Base-by-base conservation (phyloP, 2,113 vertebrate genomes). In the Cyrtonyx montezumae region DNA sequence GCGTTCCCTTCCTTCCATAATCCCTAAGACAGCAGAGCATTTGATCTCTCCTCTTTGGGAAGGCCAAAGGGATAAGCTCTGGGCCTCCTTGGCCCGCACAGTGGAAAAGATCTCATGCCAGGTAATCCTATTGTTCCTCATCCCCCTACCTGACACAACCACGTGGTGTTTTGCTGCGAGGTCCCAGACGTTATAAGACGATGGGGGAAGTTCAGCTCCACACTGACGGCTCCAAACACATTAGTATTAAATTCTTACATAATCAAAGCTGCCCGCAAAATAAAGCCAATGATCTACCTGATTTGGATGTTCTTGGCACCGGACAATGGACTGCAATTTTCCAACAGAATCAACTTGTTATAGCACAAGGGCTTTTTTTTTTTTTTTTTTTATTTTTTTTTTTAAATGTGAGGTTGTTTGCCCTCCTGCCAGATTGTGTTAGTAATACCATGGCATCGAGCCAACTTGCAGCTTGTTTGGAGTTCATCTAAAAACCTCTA, bases 371-470 rank as follows among this genome's bases (percentile, higher is more conserved):
- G 71, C 20, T 45, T 7, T 6, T 10, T 43, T 10, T 40, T 21
- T 43, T 61, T 59, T 87, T 74, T 79, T 77, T 48, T 51, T 51
- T 9, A 12, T 55, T 11, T n/a, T 32, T 43, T 56, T 61, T 88
- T 77, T 79, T 77, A 23, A 69, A 37, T 16, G 63, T 86, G 79
- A 40, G 1, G 53, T 18, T 67, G 11, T 91, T 95, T 93, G 89
- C 79, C 91, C 79, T 82, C 62, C 71, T 93, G 95, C 95, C 96
- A 97, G 93, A 80, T 89, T 87, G n/a, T 87, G 86, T 97, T 93
- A 97, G 95, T 93, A 95, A 96, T 88, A 46, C 79, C 5, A 3
- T 95, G 94, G 92, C 92, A 5, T 0, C 9, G 6, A 46, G 92
- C 97, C 97, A 97, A 84, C 75, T 65, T 88, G 81, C 51, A 42